Evolutionary conservation across 2,113 vertebrate genomes (phyloP).

Genomic region (Barbus barbus): DNA sequence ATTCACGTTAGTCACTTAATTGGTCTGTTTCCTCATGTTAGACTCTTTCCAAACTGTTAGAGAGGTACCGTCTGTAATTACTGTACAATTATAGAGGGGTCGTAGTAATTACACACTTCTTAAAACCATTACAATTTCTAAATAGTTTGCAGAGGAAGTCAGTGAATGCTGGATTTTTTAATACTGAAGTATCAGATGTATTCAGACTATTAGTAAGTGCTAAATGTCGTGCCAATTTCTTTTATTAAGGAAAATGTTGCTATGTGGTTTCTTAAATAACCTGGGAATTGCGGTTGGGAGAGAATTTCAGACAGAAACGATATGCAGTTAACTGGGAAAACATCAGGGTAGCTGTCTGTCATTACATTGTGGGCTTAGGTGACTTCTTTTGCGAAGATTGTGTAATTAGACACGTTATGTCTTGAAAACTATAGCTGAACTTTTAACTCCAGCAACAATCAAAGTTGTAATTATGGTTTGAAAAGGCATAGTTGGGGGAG

Average conservation of each 20-base stretch:
- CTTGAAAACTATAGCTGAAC: slow-evolving; percentile 12
- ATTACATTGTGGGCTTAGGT: slow-evolving; percentile 9
- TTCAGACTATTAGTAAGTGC: background rate
- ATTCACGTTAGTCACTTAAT: background rate
- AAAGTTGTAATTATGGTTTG: background rate
- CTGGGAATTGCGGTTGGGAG: background rate
- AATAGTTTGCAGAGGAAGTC: background rate
- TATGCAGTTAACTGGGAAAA: background rate
- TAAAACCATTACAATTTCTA: background rate
- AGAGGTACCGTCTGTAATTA: background rate
- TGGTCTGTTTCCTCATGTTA: slow-evolving; percentile 9
- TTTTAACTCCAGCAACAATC: background rate
- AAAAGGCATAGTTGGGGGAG: background rate
- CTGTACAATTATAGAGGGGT: background rate
- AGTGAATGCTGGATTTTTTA: background rate
- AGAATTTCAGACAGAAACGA: background rate
- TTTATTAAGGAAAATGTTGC: background rate
- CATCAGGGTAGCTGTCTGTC: background rate
- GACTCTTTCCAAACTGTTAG: background rate
- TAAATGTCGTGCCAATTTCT: slow-evolving; percentile 9
- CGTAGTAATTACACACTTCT: background rate
- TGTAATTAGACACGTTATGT: background rate
- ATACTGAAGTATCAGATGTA: background rate
- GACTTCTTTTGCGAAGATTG: background rate
- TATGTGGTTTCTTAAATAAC: background rate